A percentile compares a stretch with the other conserved stretches of the same genome.
phyloP scores from a whole-genome alignment of 2,888 invertebrate genomes.

The Trichogramma dendrolimi region DNA sequence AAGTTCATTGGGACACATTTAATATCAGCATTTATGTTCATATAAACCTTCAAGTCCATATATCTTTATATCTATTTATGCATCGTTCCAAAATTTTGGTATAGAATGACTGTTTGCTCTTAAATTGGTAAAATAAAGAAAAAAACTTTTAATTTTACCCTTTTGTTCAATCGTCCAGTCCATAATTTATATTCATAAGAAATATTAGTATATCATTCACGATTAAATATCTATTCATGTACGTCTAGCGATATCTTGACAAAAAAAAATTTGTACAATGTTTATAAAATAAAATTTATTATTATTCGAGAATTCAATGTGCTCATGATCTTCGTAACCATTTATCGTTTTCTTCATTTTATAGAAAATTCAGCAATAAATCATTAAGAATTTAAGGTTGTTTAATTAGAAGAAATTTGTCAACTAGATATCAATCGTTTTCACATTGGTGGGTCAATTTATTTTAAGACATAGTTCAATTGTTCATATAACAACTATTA shows the following conservation, averaged over 20 bases:
- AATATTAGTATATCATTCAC: too few species aligned
- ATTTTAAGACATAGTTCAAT: too few species aligned
- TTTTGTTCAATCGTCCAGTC: constrained; percentile 20
- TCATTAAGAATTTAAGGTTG: too few species aligned
- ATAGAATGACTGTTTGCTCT: constrained; percentile 39
- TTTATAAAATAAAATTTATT: neutral
- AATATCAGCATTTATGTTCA: constrained; percentile 22
- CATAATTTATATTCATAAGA: constrained; percentile 12
- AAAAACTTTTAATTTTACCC: constrained; percentile 17
- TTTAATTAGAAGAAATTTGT: too few species aligned
- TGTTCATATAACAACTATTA: too few species aligned
- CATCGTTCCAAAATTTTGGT: constrained; percentile 39
- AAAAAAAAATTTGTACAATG: constrained; percentile 25
- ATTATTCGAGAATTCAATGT: neutral
- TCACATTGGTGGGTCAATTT: too few species aligned
- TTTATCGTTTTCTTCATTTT: constrained; percentile 23
- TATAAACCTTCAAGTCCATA: constrained; percentile 20
- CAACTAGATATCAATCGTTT: too few species aligned
- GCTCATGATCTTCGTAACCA: constrained; percentile 12
- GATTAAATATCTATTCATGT: constrained; percentile 8
- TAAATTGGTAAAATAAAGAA: constrained; percentile 20
- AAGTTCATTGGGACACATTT: too few species aligned
- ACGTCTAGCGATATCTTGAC: constrained; percentile 21
- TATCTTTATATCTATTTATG: constrained; percentile 35
- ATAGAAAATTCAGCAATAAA: constrained; percentile 11